Conservation (phyloP, 2,113 vertebrate genomes). For the Pogonocichla stellata region DNA sequence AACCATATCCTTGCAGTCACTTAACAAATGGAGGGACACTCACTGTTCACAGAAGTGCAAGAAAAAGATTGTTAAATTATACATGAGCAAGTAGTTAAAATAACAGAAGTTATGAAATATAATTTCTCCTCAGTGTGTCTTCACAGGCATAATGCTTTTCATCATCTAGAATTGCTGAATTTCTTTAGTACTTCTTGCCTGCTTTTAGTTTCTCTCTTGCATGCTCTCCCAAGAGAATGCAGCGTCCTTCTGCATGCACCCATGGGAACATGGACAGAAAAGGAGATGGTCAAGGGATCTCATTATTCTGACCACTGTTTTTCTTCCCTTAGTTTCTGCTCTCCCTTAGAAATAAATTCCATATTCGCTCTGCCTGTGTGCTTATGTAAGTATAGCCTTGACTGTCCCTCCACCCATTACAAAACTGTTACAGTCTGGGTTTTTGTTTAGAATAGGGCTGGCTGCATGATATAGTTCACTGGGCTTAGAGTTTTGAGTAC, state of each 20-base stretch:
- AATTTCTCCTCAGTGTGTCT: neutral
- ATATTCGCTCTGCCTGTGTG: neutral
- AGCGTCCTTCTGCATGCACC: neutral
- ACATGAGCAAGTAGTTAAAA: slow-evolving; percentile 24
- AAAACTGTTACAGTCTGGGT: neutral
- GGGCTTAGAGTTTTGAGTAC: neutral
- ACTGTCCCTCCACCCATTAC: neutral
- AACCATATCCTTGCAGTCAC: neutral
- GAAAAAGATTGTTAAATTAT: slow-evolving; percentile 23
- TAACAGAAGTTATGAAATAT: slow-evolving; percentile 10
- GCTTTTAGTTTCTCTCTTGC: neutral
- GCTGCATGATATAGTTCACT: neutral
- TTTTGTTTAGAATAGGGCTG: neutral
- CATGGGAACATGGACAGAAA: neutral
- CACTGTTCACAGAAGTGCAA: neutral
- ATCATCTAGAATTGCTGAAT: neutral
- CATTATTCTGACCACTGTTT: neutral
- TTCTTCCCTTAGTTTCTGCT: neutral
- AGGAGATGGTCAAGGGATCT: neutral
- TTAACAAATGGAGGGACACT: neutral
- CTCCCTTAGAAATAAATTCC: neutral
- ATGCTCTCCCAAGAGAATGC: neutral
- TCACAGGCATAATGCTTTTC: neutral
- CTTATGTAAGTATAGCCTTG: neutral
- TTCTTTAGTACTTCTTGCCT: neutral